These are phyloP conservation scores for Dallia pectoralis DNA, from an alignment of 2,797 vertebrate genomes.

Conservation along the genomic window DNA sequence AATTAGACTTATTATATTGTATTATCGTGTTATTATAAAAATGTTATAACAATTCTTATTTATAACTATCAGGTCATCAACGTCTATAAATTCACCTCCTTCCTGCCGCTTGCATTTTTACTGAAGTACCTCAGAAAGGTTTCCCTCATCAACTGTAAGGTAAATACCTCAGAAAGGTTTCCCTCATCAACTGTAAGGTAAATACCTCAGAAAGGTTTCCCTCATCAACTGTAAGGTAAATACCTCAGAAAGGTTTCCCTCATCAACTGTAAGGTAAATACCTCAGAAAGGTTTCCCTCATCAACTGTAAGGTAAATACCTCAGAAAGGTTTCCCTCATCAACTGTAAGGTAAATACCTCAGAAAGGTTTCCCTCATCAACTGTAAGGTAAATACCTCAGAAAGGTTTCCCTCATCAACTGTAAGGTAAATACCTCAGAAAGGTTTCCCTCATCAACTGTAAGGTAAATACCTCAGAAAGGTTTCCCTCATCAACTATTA, in stretches of 20 bases:
- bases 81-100: slow-evolving; percentile 67
- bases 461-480: too few relatives aligned
- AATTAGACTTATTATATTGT: not conserved
- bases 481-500: too few relatives aligned
- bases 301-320: too few relatives aligned
- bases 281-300: too few relatives aligned
- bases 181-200: slow-evolving; percentile 58
- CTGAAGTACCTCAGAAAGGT: slow-evolving; percentile 53
- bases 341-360: too few relatives aligned
- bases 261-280: too few relatives aligned
- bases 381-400: too few relatives aligned
- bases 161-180: slow-evolving; percentile 55
- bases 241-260: slow-evolving; percentile 61
- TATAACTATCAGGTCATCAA: slow-evolving; percentile 34
- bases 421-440: too few relatives aligned
- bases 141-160: slow-evolving; percentile 61
- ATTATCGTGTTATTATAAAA: not conserved
- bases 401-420: too few relatives aligned
- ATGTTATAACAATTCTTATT: not conserved
- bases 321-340: too few relatives aligned
- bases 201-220: slow-evolving; percentile 56
- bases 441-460: too few relatives aligned
- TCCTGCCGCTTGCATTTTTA: slow-evolving; percentile 35
- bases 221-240: slow-evolving; percentile 56
- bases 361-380: too few relatives aligned